These are phyloP conservation scores for Tokudaia muenninki DNA, from an alignment of 2,797 vertebrate species.

Conservation along the genomic window DNA sequence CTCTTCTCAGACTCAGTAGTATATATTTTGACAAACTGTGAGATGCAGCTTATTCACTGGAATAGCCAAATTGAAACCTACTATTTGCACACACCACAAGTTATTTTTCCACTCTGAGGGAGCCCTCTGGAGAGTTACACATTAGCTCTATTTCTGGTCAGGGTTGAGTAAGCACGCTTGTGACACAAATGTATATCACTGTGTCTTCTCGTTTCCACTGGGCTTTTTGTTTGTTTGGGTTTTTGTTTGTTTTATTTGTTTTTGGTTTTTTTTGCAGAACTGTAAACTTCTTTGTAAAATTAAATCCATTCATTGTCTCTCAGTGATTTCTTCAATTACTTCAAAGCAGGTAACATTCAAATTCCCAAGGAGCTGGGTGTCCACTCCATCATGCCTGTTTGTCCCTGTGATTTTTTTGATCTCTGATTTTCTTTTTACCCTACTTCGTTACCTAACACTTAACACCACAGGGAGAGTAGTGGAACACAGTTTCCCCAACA, in stretches of 20 bases:
- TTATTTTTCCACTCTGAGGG: conserved; percentile 36
- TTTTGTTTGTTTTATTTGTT: neutral
- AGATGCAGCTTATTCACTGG: conserved; percentile 8
- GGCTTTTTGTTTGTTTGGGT: neutral
- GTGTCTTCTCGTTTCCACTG: conserved; percentile 37
- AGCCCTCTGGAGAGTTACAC: conserved; percentile 4
- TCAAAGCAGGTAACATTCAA: conserved; percentile 4
- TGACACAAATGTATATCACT: conserved; percentile 15
- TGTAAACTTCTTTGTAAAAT: neutral
- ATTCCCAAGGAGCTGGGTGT: neutral
- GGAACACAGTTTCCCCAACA: neutral
- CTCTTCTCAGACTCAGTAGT: conserved; percentile 37
- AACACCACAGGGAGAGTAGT: neutral
- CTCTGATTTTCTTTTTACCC: neutral
- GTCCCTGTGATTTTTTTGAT: conserved; percentile 21
- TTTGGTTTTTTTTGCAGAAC: conserved; percentile 32
- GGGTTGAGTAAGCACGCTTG: neutral
- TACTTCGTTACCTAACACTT: conserved; percentile 53
- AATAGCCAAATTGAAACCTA: conserved; percentile 53
- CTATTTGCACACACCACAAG: neutral
- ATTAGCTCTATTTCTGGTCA: conserved; percentile 5
- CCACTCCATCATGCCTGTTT: neutral
- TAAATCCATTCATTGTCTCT: neutral
- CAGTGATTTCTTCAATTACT: conserved; percentile 38
- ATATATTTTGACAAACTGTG: conserved; percentile 11